Percentiles rank a stretch among this genome's conserved stretches.
phyloP scores from a whole-genome alignment of 2,888 invertebrate genomes.

The Tolmerus cingulatus region DNA sequence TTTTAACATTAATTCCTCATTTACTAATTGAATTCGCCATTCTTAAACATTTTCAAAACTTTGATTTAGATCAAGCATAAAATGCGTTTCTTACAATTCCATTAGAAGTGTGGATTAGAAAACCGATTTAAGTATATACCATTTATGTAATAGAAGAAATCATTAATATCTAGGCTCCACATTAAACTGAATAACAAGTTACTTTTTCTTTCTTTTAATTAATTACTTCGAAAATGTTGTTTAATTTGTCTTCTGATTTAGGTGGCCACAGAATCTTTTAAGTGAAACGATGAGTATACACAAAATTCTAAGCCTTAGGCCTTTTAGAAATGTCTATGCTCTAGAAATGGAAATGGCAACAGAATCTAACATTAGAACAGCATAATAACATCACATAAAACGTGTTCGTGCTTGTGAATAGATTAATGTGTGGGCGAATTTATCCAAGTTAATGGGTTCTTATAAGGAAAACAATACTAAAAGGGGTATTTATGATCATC shows the following conservation, averaged over 20 bases:
- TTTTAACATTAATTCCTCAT: neutral
- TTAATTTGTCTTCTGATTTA: neutral
- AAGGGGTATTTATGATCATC: neutral
- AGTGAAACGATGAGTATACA: neutral
- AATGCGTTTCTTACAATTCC: too few species aligned
- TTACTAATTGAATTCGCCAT: too few species aligned
- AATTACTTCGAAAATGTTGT: neutral
- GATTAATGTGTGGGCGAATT: neutral
- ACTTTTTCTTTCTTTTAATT: neutral
- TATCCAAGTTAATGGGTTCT: neutral
- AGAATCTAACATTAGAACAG: neutral
- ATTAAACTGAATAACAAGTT: neutral
- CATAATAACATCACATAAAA: neutral
- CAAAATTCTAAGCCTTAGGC: neutral
- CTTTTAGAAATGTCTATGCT: neutral
- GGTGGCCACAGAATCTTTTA: neutral
- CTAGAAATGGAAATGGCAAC: neutral
- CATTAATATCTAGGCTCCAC: neutral
- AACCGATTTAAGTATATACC: neutral
- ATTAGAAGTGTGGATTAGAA: too few species aligned
- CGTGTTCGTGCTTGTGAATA: neutral
- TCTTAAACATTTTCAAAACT: too few species aligned
- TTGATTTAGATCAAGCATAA: too few species aligned
- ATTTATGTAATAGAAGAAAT: neutral
- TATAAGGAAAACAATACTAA: neutral